Evolutionary conservation across 2,888 invertebrate genomes (phyloP), one percentile per base, ranked within the genome.

Genomic region (Mythimna loreyi): DNA sequence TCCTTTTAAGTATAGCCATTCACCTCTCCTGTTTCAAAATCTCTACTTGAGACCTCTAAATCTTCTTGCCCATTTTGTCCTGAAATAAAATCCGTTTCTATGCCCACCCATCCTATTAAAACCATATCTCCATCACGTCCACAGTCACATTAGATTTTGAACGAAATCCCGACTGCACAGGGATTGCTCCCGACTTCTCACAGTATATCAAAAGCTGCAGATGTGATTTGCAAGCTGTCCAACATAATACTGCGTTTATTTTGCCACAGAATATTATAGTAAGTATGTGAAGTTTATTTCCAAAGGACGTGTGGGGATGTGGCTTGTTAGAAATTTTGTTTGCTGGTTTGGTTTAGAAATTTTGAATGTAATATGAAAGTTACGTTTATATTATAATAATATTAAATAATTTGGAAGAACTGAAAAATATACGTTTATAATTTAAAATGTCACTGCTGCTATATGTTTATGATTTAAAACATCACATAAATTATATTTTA

Each of bases 211-310:
- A 76, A 75, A 40, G 28, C 45, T 69, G 53, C 53, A 62, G 36
- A 71, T 58, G 55, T 78, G 64, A 75, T 75, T 75, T 75, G 58
- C 64, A 50, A 75, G 53, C 72, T 75, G 78, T 78, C 78, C 50
- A 36, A 45, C 58, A 45, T 55, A 53, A 72, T 78, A 72, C 58
- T 21, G 21, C 36, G 43, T 62, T 58, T 65, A 40, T 77, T 72
- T 72, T 65, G 57, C 61, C 30, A 58, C 61, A 6, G 58, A 61
- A 61, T 65, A 53, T 3, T 28, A 11, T 47, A 70, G 49, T 60
- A 36, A 5, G 6, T 45, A 50, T 23, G 23, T 28, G 23, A 4
- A 43, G 13, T 28, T 23, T 45, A 16, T 1, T 50, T 55, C 50
- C 70, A 25, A 11, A n/a, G 52, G 76, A 53, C 16, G 3, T 23